phyloP scores from a whole-genome alignment of 2,888 invertebrate genomes.

The Sminthurinus aureus region DNA sequence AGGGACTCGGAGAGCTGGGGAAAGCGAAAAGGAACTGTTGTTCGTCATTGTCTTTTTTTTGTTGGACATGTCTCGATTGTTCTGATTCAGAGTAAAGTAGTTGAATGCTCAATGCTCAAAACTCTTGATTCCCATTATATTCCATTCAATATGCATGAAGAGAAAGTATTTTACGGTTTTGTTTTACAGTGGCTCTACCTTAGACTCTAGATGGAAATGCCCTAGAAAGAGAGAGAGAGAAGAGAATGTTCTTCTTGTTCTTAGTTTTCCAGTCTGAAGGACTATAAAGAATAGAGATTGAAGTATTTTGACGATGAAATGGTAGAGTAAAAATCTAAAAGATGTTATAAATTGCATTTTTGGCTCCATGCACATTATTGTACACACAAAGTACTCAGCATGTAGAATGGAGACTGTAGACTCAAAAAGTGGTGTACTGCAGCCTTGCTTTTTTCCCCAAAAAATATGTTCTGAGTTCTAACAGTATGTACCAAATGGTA shows the following conservation, averaged over 20 bases:
- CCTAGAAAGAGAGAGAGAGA: background rate
- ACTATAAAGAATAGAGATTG: background rate
- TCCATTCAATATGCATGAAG: constrained; percentile 10
- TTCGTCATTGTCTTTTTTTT: constrained; percentile 17
- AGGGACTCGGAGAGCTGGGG: constrained; percentile 1
- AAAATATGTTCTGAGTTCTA: too few species aligned
- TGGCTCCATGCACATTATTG: background rate
- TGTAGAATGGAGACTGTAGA: too few species aligned
- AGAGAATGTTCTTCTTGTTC: too few species aligned
- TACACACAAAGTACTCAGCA: background rate
- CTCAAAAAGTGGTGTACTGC: too few species aligned
- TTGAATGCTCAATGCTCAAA: constrained; percentile 24
- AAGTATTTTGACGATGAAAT: background rate
- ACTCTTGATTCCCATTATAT: constrained; percentile 27
- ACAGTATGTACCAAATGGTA: too few species aligned
- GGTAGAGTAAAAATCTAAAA: background rate
- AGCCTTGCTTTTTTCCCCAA: too few species aligned
- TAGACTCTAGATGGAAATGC: background rate
- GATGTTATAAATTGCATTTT: background rate
- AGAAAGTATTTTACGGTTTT: background rate
- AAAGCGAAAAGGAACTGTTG: background rate
- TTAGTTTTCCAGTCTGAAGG: background rate
- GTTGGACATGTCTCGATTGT: constrained; percentile 11
- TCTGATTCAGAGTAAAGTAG: constrained; percentile 19
- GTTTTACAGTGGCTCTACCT: background rate